phyloP scores from a whole-genome alignment of 2,888 invertebrate species.

The Dioctria rufipes region DNA sequence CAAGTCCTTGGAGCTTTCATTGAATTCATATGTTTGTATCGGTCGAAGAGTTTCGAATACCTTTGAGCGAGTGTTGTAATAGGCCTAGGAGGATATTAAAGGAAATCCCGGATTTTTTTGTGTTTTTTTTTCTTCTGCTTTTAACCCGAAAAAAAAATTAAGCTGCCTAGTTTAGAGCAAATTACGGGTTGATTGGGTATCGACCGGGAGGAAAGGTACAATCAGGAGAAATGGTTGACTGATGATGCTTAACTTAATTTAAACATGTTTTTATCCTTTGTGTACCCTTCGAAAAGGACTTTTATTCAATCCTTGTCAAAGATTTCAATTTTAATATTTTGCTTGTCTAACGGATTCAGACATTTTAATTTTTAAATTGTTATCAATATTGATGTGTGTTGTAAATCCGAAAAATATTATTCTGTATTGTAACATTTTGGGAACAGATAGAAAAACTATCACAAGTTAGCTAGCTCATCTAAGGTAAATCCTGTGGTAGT shows the following conservation, averaged over 20 bases:
- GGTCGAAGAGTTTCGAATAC: background rate
- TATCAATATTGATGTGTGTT: too few relatives aligned
- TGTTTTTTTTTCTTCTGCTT: slow-evolving; percentile 20
- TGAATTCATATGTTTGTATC: slow-evolving; percentile 4
- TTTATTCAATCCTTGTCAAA: too few relatives aligned
- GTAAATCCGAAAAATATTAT: too few relatives aligned
- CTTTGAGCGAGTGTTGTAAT: slow-evolving; percentile 7
- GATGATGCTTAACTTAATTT: background rate
- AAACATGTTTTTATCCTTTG: background rate
- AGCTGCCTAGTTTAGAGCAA: slow-evolving; percentile 34
- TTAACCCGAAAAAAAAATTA: background rate
- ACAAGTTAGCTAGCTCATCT: too few relatives aligned
- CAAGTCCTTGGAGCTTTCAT: slow-evolving; percentile 27
- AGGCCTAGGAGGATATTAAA: slow-evolving; percentile 26
- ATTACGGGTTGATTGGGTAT: slow-evolving; percentile 39
- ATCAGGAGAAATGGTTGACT: background rate
- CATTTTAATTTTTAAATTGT: too few relatives aligned
- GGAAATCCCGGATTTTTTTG: slow-evolving; percentile 13
- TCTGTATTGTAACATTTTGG: too few relatives aligned
- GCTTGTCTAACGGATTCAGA: too few relatives aligned
- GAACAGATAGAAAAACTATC: too few relatives aligned
- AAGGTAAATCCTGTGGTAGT: too few relatives aligned
- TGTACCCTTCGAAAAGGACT: too few relatives aligned
- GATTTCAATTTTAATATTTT: too few relatives aligned
- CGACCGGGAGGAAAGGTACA: background rate